A percentile compares a stretch with the other conserved stretches of the same genome.
These are phyloP conservation scores for Eriosoma lanigerum DNA, from an alignment of 1,140 invertebrate genomes.

Conservation along the genomic window DNA sequence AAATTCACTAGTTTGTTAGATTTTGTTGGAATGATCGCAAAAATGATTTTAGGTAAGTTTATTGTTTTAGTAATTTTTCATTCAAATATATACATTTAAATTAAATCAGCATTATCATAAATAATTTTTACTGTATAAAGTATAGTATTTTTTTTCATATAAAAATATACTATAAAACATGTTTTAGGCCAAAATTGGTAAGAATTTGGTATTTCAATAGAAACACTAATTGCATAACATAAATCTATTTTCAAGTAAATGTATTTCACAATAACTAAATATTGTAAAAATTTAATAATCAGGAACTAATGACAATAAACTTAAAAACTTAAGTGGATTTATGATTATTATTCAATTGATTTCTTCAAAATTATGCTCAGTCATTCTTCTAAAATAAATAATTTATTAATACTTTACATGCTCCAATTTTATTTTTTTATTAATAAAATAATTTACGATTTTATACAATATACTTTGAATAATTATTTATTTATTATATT, in stretches of 20 bases:
- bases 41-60: background rate
- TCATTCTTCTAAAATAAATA: constrained; percentile 28
- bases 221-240: background rate
- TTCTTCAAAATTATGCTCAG: constrained; percentile 15
- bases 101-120: background rate
- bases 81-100: background rate
- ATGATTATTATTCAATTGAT: background rate
- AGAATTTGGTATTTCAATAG: background rate
- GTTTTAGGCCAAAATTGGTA: constrained; percentile 5
- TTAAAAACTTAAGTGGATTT: constrained; percentile 11
- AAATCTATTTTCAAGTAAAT: background rate
- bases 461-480: no score
- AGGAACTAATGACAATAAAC: constrained; percentile 33
- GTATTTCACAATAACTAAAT: constrained; percentile 21
- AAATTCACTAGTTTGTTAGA: background rate
- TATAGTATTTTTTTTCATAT: constrained; percentile 11
- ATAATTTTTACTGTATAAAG: background rate
- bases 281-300: constrained; percentile 14
- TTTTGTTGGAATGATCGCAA: constrained; percentile 17
- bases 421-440: background rate
- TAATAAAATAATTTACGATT: no score
- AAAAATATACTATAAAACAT: constrained; percentile 28
- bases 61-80: background rate
- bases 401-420: background rate
- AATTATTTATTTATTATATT: background rate